These are phyloP conservation scores for Schizopygopsis malacanthus DNA, from an alignment of 2,797 vertebrate genomes.

Conservation along the genomic window DNA sequence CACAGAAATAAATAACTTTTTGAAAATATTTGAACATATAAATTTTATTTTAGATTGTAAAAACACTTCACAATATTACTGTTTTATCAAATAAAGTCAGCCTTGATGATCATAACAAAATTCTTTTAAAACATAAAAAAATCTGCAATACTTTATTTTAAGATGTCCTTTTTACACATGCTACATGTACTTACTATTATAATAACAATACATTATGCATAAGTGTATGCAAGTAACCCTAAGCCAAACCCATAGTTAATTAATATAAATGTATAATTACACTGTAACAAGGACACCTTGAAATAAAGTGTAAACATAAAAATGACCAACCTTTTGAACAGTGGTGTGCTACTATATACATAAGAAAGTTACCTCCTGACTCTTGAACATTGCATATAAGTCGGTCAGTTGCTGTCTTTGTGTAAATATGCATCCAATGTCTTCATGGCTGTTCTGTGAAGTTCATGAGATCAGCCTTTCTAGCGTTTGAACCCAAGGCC, in stretches of 20 bases:
- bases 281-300: too few species aligned
- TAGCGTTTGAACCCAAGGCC: background rate
- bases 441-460: background rate
- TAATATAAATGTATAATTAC: too few species aligned
- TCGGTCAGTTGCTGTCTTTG: background rate
- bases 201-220: too few species aligned
- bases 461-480: slow-evolving; percentile 1
- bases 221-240: too few species aligned
- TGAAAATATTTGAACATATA: background rate
- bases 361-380: background rate
- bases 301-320: too few species aligned
- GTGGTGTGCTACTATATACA: background rate
- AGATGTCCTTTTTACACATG: too few species aligned
- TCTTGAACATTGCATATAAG: background rate
- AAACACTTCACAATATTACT: background rate
- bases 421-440: background rate
- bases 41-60: too few species aligned
- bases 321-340: background rate
- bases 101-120: background rate
- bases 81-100: background rate
- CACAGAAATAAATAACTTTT: background rate
- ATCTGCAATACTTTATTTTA: too few species aligned
- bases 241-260: too few species aligned
- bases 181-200: too few species aligned
- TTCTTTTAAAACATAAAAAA: background rate